Base-by-base conservation (phyloP, 2,888 invertebrate species). In the Oxycera nigricornis region DNA sequence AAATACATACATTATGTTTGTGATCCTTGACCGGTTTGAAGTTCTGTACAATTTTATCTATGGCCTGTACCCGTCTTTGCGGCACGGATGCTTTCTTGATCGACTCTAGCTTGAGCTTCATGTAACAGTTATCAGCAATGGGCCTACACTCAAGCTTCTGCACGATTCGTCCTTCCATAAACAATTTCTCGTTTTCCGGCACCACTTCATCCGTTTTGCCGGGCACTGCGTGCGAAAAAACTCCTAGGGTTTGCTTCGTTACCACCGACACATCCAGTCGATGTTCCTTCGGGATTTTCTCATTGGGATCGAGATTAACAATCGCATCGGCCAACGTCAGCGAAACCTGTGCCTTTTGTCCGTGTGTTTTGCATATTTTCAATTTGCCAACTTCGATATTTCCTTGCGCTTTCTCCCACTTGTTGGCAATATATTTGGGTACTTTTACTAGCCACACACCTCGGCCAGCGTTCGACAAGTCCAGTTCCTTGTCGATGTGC, bases 361-460 rank as follows among this genome's bases (percentile, higher is more conserved):
- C 94, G 14, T 91, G 90, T 65, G 87, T 91, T 86, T 94, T 92
- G 31, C 91, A 90, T 81, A 98, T 97, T 82, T 92, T 93, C 72
- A 98, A 87, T 86, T 96, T 96, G 14, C 97, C 98, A 57, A 97
- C 97, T 88, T 97, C 96, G 81, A 94, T 91, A 82, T 94, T 94
- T 55, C 94, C 93, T n/a, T 93, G 90, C 7, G 95, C 83, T 83
- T 94, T 95, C 82, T 95, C 94, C 98, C 98, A 98, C 87, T 94
- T 92, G 80, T 94, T 94, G 3, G 97, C 94, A 79, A 98, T 92
- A 84, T 98, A 98, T 87, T 98, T 98, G 0, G 98, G 98, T 9
- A 93, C 93, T 87, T 98, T 98, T 0, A 98, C 98, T 6, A 98
- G 88, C 98, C 98, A 98, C 11, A 98, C 95, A 75, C 97, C 97